phyloP scores from a whole-genome alignment of 1,140 invertebrate genomes.

The Piezodorus guildinii region DNA sequence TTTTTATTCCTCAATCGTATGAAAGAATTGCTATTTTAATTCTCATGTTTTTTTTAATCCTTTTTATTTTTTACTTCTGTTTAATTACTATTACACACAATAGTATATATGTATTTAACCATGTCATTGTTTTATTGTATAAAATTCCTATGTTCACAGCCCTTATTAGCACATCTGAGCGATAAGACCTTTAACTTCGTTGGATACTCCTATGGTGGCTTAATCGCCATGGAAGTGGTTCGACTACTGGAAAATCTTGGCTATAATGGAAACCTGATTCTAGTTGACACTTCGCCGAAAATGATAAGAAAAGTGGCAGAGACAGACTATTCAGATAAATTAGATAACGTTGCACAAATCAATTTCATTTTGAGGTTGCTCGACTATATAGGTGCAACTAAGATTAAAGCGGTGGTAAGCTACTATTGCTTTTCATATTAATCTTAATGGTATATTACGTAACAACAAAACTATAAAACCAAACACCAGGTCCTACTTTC shows the following conservation, averaged over 20 bases:
- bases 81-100: too few species aligned
- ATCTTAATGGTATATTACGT: too few species aligned
- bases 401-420: background rate
- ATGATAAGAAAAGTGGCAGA: slow-evolving; percentile 27
- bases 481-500: too few species aligned
- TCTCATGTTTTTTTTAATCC: too few species aligned
- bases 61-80: background rate
- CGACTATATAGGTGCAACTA: background rate
- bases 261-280: slow-evolving; percentile 32
- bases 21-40: too few species aligned
- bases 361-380: background rate
- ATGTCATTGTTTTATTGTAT: background rate
- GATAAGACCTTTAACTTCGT: slow-evolving; percentile 43
- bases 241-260: slow-evolving; percentile 44
- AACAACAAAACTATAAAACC: too few species aligned
- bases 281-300: slow-evolving; percentile 37
- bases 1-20: too few species aligned
- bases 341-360: background rate
- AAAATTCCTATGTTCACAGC: background rate
- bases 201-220: slow-evolving; percentile 54
- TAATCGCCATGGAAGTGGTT: slow-evolving; percentile 43
- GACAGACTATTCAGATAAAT: background rate
- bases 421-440: background rate
- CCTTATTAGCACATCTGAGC: slow-evolving; percentile 25
- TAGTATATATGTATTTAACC: too few species aligned